Evolutionary conservation across 2,113 vertebrate genomes (phyloP).

Genomic region (Mesembrinibis cayennensis): DNA sequence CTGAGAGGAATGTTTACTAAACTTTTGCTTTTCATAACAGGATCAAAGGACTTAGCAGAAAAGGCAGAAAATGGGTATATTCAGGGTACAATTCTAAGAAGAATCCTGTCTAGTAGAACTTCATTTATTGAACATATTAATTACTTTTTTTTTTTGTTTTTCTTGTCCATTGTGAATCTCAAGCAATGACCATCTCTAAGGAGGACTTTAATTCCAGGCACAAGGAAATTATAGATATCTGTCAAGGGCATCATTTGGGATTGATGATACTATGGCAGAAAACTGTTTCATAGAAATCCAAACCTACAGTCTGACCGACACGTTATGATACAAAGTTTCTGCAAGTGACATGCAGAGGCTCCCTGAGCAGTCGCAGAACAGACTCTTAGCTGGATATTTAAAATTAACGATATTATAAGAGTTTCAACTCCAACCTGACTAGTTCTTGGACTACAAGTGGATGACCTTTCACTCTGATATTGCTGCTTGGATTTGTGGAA

Average conservation of each 20-base stretch:
- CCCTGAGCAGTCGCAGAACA: background rate
- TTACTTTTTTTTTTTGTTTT: background rate
- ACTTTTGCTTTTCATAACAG: background rate
- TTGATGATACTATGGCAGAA: background rate
- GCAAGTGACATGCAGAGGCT: background rate
- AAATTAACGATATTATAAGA: background rate
- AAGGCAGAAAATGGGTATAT: background rate
- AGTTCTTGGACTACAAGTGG: background rate
- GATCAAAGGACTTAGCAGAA: background rate
- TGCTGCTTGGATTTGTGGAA: background rate
- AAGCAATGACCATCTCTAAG: background rate
- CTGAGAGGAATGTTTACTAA: background rate
- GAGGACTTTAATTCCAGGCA: background rate
- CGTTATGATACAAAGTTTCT: background rate
- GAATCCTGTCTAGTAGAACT: background rate
- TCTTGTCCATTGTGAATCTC: background rate
- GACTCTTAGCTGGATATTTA: background rate
- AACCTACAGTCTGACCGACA: background rate
- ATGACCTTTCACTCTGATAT: background rate
- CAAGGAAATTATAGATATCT: background rate
- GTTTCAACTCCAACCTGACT: background rate
- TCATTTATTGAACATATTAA: background rate
- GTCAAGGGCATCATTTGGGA: background rate
- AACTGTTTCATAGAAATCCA: background rate
- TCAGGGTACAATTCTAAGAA: background rate